Evolutionary conservation across 2,797 vertebrate species (phyloP).

Genomic region (Hypotaenidia philippensis): DNA sequence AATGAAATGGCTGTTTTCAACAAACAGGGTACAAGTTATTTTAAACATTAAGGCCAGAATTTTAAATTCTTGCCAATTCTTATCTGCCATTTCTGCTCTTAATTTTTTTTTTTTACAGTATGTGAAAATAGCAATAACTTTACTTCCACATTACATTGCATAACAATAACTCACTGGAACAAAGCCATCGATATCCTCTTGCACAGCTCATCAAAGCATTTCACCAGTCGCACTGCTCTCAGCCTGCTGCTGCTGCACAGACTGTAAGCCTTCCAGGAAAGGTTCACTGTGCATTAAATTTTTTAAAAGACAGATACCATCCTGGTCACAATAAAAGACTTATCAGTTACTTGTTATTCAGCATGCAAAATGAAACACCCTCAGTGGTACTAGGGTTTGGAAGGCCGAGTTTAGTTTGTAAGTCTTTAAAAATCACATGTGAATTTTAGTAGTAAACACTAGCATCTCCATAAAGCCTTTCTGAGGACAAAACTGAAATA

Average conservation of each 20-base stretch:
- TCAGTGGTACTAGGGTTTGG: background rate
- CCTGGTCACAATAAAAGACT: background rate
- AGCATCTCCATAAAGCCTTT: slow-evolving; percentile 9
- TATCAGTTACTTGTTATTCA: background rate
- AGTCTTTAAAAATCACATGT: background rate
- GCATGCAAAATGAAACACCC: background rate
- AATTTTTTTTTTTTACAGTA: background rate
- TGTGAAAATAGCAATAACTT: slow-evolving; percentile 13
- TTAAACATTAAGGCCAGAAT: background rate
- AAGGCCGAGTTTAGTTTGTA: background rate
- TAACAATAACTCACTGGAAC: background rate
- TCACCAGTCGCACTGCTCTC: background rate
- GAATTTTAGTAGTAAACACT: slow-evolving; percentile 11
- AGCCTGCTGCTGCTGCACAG: background rate
- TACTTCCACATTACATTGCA: background rate
- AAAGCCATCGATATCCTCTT: background rate
- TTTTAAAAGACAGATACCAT: background rate
- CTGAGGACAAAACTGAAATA: slow-evolving; percentile 30
- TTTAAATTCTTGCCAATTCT: background rate
- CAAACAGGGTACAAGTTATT: background rate
- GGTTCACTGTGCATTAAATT: background rate
- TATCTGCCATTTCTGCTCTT: background rate
- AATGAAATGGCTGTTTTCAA: slow-evolving; percentile 1
- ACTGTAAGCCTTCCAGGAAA: background rate
- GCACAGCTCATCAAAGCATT: background rate